Conservation (phyloP, 2,888 invertebrate species). For the Crioceris asparagi region DNA sequence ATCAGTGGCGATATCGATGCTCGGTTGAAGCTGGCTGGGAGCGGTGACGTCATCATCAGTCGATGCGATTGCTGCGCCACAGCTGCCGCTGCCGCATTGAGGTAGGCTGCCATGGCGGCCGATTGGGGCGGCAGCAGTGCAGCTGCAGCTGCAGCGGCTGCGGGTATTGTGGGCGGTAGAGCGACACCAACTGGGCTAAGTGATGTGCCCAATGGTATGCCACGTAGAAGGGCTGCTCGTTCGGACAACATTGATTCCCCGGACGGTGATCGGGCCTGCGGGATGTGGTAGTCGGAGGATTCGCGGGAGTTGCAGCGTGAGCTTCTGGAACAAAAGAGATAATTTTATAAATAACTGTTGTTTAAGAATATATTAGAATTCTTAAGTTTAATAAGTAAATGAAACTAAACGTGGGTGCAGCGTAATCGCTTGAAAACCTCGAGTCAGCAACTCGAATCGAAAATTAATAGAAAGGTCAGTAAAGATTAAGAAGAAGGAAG, state of each 20-base stretch:
- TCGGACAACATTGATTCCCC: conserved; percentile 67
- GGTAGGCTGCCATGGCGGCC: conserved; percentile 72
- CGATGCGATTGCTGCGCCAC: conserved; percentile 64
- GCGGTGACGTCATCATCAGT: conserved; percentile 54
- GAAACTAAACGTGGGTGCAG: no score
- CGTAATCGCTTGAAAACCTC: no score
- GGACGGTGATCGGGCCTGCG: conserved; percentile 53
- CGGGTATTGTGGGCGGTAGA: conserved; percentile 55
- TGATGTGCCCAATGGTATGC: conserved; percentile 45
- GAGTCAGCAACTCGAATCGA: no score
- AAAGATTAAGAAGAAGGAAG: no score
- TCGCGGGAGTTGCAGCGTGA: conserved; percentile 76
- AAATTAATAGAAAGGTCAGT: no score
- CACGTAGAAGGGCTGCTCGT: conserved; percentile 39
- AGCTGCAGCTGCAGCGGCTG: conserved; percentile 47
- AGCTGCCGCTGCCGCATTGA: conserved; percentile 52
- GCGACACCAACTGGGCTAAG: conserved; percentile 59
- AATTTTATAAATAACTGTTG: neutral
- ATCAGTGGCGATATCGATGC: conserved; percentile 58
- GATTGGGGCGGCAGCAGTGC: conserved; percentile 66
- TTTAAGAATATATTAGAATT: neutral
- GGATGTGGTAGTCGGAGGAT: conserved; percentile 49
- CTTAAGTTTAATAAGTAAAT: no score
- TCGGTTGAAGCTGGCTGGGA: conserved; percentile 37
- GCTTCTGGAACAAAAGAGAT: conserved; percentile 54